Conservation (phyloP, 2,797 vertebrate species). For the Peromyscus aztecus region DNA sequence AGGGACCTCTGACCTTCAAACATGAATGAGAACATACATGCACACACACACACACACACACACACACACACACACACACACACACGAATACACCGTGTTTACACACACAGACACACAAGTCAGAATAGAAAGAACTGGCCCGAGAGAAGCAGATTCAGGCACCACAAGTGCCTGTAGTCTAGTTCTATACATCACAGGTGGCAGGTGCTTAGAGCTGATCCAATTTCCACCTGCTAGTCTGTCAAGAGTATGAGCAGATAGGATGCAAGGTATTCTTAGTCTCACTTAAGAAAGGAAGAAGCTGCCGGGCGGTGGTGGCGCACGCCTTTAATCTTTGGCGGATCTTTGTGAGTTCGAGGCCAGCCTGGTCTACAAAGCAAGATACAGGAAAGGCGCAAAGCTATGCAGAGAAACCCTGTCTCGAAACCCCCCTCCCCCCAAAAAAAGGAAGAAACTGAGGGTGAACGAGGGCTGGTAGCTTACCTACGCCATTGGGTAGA, state of each 20-base stretch:
- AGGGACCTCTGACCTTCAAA: not conserved
- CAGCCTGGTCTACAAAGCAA: no score
- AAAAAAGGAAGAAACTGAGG: not conserved
- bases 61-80: not conserved
- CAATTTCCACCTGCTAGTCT: not conserved
- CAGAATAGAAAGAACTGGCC: no score
- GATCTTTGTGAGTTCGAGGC: no score
- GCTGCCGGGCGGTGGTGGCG: no score
- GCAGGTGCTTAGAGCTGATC: not conserved
- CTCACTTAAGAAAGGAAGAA: not conserved
- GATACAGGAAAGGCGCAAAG: no score
- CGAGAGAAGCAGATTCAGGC: not conserved
- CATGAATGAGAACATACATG: not conserved
- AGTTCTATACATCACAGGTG: fast-evolving
- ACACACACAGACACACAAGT: not conserved
- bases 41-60: not conserved
- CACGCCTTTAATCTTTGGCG: no score
- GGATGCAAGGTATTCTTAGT: not conserved
- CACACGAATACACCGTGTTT: not conserved
- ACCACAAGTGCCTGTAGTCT: not conserved
- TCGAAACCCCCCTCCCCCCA: no score
- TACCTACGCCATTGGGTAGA: not conserved
- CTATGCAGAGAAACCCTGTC: no score
- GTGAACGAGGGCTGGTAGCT: not conserved
- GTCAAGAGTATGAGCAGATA: not conserved